Conservation (phyloP, 2,797 vertebrate species). For the Heterohyrax brucei region DNA sequence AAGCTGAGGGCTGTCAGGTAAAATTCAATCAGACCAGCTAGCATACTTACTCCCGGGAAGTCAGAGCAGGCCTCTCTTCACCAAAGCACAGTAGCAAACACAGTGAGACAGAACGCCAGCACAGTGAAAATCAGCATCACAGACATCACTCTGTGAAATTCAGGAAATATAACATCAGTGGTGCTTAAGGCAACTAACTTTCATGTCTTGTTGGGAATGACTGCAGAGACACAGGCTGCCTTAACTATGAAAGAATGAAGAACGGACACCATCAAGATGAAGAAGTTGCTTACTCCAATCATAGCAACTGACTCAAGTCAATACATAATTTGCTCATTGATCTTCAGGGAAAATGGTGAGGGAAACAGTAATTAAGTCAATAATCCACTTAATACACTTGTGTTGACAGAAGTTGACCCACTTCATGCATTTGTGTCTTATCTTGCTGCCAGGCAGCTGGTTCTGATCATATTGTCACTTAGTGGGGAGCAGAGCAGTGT, state of each 20-base stretch:
- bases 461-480: background rate
- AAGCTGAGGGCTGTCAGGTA: background rate
- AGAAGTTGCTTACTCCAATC: background rate
- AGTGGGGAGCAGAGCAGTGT: background rate
- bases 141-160: slow-evolving; percentile 48
- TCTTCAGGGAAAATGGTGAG: background rate
- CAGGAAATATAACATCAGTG: background rate
- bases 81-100: background rate
- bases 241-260: background rate
- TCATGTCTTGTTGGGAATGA: background rate
- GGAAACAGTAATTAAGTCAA: background rate
- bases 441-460: background rate
- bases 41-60: slow-evolving; percentile 68
- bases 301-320: background rate
- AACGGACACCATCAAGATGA: background rate
- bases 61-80: slow-evolving; percentile 20
- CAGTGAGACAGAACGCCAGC: slow-evolving; percentile 51
- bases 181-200: background rate
- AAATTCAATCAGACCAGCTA: accelerated
- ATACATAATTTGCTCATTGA: background rate
- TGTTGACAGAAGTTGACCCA: background rate
- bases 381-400: background rate
- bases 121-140: slow-evolving; percentile 37
- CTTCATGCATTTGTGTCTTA: background rate
- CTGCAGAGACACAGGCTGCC: background rate